These are phyloP conservation scores for Aviceda subcristata DNA, from an alignment of 2,113 vertebrate genomes.

Conservation along the genomic window DNA sequence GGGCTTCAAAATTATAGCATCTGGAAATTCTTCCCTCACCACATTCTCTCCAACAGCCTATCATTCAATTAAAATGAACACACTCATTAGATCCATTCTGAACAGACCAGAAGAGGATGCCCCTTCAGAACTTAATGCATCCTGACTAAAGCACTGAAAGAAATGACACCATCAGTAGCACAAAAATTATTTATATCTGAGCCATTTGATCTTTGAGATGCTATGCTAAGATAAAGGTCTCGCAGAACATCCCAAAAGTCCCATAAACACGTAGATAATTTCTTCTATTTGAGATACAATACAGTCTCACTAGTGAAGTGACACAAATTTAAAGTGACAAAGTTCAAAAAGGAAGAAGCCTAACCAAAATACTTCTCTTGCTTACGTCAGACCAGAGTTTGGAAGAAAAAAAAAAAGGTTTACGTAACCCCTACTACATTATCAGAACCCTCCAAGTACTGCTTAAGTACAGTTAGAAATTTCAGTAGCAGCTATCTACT, in stretches of 20 bases:
- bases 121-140: background rate
- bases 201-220: background rate
- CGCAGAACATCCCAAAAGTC: background rate
- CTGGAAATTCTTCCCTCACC: slow-evolving; percentile 89
- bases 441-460: background rate
- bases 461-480: background rate
- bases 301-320: background rate
- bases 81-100: background rate
- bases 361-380: background rate
- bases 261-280: background rate
- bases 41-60: slow-evolving; percentile 89
- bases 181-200: background rate
- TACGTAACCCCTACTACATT: background rate
- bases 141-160: background rate
- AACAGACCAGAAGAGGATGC: background rate
- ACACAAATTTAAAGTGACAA: background rate
- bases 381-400: background rate
- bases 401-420: background rate
- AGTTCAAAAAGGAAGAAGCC: background rate
- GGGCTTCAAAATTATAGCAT: slow-evolving; percentile 90
- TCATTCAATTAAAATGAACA: background rate
- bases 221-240: background rate
- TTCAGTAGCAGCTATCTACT: background rate
- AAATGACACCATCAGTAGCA: background rate
- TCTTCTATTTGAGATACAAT: background rate